Conservation (phyloP, 2,888 invertebrate genomes). For the Bembecia ichneumoniformis region DNA sequence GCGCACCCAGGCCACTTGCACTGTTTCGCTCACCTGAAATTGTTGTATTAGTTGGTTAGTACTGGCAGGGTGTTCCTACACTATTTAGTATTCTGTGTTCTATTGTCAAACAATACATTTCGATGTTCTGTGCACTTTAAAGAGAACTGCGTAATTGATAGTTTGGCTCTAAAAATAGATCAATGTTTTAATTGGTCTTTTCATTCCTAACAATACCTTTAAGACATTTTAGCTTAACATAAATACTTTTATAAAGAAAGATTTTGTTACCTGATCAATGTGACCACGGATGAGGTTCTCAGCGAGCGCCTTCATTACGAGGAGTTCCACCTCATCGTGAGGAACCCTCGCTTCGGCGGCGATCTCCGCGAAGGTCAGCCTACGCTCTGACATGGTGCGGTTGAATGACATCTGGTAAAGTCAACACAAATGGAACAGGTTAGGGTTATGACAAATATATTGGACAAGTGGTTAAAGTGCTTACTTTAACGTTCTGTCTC, state of each 20-base stretch:
- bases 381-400: slow-evolving; percentile 88
- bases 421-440: not conserved
- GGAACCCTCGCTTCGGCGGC: slow-evolving; percentile 88
- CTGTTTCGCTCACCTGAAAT: slow-evolving; percentile 40
- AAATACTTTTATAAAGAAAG: too few species aligned
- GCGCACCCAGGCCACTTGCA: slow-evolving; percentile 50
- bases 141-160: not conserved
- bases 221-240: too few species aligned
- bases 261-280: slow-evolving; percentile 87
- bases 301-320: slow-evolving; percentile 98
- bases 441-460: too few species aligned
- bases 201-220: too few species aligned
- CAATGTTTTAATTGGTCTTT: not conserved
- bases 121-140: too few species aligned
- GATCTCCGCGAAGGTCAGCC: slow-evolving; percentile 92
- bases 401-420: slow-evolving; percentile 91
- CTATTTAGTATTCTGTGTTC: too few species aligned
- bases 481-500: too few species aligned
- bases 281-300: slow-evolving; percentile 94
- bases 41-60: too few species aligned
- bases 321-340: slow-evolving; percentile 88
- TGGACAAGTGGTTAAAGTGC: too few species aligned
- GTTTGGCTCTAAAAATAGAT: not conserved
- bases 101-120: too few species aligned
- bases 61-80: too few species aligned